Evolutionary conservation across 2,888 invertebrate species (phyloP).

Genomic region (Nomada fabriciana): DNA sequence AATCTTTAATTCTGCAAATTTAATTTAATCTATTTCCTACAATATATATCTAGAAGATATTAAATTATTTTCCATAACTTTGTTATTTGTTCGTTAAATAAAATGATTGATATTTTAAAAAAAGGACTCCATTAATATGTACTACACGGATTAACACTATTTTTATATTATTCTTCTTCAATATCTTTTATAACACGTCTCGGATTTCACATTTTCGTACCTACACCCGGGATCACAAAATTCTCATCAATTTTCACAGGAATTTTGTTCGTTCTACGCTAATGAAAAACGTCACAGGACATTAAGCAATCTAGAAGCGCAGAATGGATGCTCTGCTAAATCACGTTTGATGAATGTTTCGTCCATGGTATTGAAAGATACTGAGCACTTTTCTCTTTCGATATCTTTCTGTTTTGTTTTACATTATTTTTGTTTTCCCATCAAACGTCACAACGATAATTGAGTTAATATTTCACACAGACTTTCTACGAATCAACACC

Average conservation of each 20-base stretch:
- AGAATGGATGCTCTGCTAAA: conserved; percentile 23
- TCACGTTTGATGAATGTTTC: conserved; percentile 35
- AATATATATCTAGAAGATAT: no score
- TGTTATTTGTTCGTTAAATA: no score
- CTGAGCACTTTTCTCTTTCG: background rate
- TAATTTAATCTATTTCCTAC: no score
- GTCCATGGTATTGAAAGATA: background rate
- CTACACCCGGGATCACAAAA: background rate
- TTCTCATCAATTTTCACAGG: conserved; percentile 13
- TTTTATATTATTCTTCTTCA: no score
- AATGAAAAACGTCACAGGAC: conserved; percentile 44
- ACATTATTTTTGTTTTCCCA: no score
- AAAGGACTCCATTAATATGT: no score
- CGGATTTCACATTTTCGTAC: no score
- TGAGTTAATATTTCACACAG: conserved; percentile 15
- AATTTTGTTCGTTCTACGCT: conserved; percentile 20
- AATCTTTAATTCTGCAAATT: no score
- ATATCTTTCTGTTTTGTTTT: background rate
- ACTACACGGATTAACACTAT: no score
- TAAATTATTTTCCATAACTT: no score
- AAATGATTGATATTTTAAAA: no score
- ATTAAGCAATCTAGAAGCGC: background rate
- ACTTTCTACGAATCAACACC: background rate
- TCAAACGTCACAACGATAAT: background rate
- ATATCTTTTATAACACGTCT: no score